phyloP scores from a whole-genome alignment of 2,888 invertebrate species.

The Cheilosia vernalis region DNA sequence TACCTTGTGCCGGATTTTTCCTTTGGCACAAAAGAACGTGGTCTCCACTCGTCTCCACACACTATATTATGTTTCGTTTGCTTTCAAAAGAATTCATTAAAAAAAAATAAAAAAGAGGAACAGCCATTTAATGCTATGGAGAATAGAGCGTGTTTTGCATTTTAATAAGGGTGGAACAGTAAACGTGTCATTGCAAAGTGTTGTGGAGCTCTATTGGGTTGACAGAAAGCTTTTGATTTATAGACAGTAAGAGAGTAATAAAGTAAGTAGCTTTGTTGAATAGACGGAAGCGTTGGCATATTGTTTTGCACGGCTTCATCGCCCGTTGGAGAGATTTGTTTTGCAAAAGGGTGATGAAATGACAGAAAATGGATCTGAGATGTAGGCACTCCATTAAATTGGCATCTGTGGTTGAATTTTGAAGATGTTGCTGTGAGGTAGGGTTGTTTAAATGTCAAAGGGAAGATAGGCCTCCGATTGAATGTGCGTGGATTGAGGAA shows the following conservation, averaged over 20 bases:
- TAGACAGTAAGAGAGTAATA: constrained; percentile 54
- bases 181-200: constrained; percentile 33
- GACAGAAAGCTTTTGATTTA: constrained; percentile 61
- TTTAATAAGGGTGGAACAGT: constrained; percentile 54
- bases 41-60: not conserved
- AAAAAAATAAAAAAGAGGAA: constrained; percentile 3
- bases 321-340: constrained; percentile 7
- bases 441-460: no score
- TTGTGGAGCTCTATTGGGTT: constrained; percentile 6
- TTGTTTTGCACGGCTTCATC: constrained; percentile 6
- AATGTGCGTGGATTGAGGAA: no score
- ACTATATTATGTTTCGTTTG: constrained; percentile 20
- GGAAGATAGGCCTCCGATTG: no score
- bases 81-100: constrained; percentile 45
- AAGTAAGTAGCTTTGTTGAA: constrained; percentile 53
- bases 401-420: not conserved
- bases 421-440: not conserved
- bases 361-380: constrained; percentile 16
- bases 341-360: constrained; percentile 36
- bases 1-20: constrained; percentile 4
- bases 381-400: constrained; percentile 1
- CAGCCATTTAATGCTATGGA: constrained; percentile 10
- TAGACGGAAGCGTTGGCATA: constrained; percentile 44
- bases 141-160: constrained; percentile 59
- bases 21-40: not conserved